Evolutionary conservation across 1,140 invertebrate species (phyloP).

Genomic region (Eriosoma lanigerum): DNA sequence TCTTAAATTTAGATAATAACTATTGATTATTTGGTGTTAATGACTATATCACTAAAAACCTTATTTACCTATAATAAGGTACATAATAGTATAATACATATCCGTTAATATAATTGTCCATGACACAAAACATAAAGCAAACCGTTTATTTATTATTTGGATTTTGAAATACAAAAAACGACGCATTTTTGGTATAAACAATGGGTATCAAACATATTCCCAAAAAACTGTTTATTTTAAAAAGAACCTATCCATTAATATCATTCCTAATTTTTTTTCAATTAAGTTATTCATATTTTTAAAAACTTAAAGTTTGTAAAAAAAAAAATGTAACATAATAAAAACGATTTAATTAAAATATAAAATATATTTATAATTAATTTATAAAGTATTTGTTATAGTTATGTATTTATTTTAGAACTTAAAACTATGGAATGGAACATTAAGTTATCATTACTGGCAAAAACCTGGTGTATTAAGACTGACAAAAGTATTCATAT

Average conservation of each 20-base stretch:
- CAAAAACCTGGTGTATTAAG: slow-evolving; percentile 84
- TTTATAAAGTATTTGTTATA: too few relatives aligned
- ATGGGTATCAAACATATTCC: too few relatives aligned
- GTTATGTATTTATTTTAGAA: slow-evolving; percentile 65
- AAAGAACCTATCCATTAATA: too few relatives aligned
- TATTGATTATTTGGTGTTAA: neutral
- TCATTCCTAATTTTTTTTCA: too few relatives aligned
- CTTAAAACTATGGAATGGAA: slow-evolving; percentile 78
- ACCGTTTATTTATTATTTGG: neutral
- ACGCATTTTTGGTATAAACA: too few relatives aligned
- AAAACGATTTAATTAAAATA: too few relatives aligned
- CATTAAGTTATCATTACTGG: slow-evolving; percentile 87
- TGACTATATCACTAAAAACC: neutral
- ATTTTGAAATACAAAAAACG: too few relatives aligned
- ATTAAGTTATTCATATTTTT: too few relatives aligned
- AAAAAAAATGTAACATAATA: too few relatives aligned
- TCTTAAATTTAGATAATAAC: neutral
- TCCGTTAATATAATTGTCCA: neutral
- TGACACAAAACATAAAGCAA: neutral
- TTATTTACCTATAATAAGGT: neutral
- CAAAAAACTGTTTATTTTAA: too few relatives aligned
- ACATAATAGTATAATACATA: neutral
- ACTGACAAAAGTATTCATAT: slow-evolving; percentile 86
- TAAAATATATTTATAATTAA: too few relatives aligned
- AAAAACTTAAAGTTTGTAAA: too few relatives aligned